Evolutionary conservation across 2,888 invertebrate species (phyloP).

Genomic region (Lordiphosa andalusiaca): DNA sequence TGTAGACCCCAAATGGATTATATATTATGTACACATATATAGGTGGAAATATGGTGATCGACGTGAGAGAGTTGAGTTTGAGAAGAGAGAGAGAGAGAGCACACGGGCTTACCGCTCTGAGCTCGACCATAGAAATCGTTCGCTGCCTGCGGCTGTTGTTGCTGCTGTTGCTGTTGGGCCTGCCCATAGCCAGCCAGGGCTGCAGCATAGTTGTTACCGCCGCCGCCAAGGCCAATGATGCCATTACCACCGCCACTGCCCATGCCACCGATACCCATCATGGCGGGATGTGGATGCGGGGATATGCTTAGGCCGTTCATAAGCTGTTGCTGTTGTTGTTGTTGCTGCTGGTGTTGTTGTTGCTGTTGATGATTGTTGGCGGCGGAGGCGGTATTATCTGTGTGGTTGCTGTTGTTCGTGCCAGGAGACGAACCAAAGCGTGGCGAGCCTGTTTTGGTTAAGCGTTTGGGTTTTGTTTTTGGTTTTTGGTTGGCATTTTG

Average conservation of each 20-base stretch:
- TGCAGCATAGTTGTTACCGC: slow-evolving; percentile 67
- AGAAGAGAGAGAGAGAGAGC: slow-evolving; percentile 39
- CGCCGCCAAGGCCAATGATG: slow-evolving; percentile 75
- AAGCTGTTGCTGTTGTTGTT: slow-evolving; percentile 61
- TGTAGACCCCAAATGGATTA: slow-evolving; percentile 25
- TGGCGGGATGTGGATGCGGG: slow-evolving; percentile 58
- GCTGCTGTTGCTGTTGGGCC: slow-evolving; percentile 48
- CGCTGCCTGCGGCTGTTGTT: slow-evolving; percentile 44
- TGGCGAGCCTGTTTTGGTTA: slow-evolving; percentile 80
- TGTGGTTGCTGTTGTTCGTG: slow-evolving; percentile 44
- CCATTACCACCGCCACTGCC: slow-evolving; percentile 61
- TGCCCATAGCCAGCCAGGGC: slow-evolving; percentile 66
- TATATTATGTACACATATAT: slow-evolving; percentile 17
- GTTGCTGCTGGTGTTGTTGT: slow-evolving; percentile 55
- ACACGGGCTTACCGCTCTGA: slow-evolving; percentile 80
- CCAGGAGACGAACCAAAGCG: slow-evolving; percentile 77
- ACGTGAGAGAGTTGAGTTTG: slow-evolving; percentile 18
- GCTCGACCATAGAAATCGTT: slow-evolving; percentile 80
- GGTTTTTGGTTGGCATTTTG: slow-evolving; percentile 45
- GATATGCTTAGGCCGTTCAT: slow-evolving; percentile 64
- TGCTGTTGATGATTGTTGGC: slow-evolving; percentile 35
- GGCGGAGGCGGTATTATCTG: slow-evolving; percentile 55
- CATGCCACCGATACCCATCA: slow-evolving; percentile 62
- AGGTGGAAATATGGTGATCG: slow-evolving; percentile 17
- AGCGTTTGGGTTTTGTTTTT: slow-evolving; percentile 52